These are phyloP conservation scores for Euura lappo DNA, from an alignment of 1,140 invertebrate genomes.

Conservation along the genomic window DNA sequence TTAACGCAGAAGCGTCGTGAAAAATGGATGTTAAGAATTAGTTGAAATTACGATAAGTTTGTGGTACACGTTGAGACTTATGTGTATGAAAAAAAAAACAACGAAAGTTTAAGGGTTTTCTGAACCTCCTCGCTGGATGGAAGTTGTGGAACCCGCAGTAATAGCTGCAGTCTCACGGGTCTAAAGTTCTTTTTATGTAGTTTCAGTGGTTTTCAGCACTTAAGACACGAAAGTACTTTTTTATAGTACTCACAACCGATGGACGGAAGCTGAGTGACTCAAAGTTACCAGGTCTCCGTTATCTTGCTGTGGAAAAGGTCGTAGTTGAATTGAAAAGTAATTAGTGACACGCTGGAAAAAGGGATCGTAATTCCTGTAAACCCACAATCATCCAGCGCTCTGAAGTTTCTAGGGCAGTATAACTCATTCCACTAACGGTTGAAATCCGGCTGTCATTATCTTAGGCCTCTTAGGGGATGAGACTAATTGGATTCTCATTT, in stretches of 20 bases:
- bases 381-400: neutral
- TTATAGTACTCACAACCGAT: neutral
- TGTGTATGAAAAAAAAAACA: neutral
- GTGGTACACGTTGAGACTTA: neutral
- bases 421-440: neutral
- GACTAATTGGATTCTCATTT: neutral
- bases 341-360: neutral
- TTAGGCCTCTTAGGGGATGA: neutral
- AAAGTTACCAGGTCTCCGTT: neutral
- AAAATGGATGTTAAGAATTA: neutral
- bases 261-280: neutral
- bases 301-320: neutral
- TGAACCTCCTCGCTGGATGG: neutral
- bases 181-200: slow-evolving; percentile 1
- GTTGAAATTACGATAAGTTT: slow-evolving; percentile 1
- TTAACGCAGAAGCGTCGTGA: neutral
- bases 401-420: neutral
- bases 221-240: neutral
- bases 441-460: neutral
- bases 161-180: neutral
- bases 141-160: neutral
- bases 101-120: neutral
- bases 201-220: slow-evolving; percentile 4
- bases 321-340: neutral
- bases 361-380: neutral